Conservation (phyloP, 2,113 vertebrate species). For the Morphnarchus princeps region DNA sequence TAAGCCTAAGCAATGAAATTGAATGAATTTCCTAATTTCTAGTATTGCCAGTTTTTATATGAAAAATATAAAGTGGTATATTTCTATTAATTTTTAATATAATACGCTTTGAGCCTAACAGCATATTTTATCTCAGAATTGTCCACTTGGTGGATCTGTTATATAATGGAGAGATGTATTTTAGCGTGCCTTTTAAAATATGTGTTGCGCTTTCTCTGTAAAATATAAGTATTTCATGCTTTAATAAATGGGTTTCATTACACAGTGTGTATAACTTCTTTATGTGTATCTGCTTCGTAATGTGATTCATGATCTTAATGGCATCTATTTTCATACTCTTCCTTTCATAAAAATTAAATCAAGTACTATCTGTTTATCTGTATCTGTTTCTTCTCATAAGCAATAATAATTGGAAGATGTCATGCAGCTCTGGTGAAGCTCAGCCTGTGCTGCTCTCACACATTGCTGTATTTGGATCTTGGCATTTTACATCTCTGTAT, state of each 20-base stretch:
- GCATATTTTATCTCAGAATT: neutral
- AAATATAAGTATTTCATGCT: conserved; percentile 16
- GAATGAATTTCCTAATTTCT: neutral
- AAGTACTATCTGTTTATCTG: conserved; percentile 36
- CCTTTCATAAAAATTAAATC: conserved; percentile 56
- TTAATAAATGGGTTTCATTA: conserved; percentile 44
- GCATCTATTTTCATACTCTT: conserved; percentile 46
- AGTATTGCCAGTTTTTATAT: neutral
- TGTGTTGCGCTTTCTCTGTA: neutral
- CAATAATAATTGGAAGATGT: neutral
- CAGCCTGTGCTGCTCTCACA: neutral
- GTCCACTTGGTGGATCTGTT: neutral
- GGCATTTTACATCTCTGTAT: neutral
- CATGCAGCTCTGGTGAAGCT: neutral
- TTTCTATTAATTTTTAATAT: neutral
- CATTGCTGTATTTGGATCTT: neutral
- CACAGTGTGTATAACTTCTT: neutral
- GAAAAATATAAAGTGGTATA: neutral
- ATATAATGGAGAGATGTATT: neutral
- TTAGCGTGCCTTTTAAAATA: neutral
- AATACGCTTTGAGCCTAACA: neutral
- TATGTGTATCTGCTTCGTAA: conserved; percentile 17
- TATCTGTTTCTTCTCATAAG: conserved; percentile 41
- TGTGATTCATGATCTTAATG: conserved; percentile 43
- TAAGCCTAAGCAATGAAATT: neutral